Percentiles rank a stretch among this genome's conserved stretches.
phyloP scores from a whole-genome alignment of 1,140 invertebrate species.

The Battus philenor region DNA sequence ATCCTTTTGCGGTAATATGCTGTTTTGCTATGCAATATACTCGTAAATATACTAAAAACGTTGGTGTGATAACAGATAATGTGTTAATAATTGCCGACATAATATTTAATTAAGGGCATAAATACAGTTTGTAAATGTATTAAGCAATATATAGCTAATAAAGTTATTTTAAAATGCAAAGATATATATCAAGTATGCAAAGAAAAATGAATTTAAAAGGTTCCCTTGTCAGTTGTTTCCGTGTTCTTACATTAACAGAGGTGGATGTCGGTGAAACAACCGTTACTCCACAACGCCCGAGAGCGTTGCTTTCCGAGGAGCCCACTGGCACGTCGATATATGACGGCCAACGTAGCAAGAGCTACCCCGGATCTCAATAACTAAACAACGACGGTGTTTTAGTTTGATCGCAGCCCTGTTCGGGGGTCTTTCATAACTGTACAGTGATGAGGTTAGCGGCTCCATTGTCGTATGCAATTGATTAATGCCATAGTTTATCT shows the following conservation, averaged over 20 bases:
- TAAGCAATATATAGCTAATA: too few relatives aligned
- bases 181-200: too few relatives aligned
- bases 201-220: too few relatives aligned
- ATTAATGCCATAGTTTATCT: slow-evolving; percentile 72
- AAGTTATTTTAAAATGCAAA: too few relatives aligned
- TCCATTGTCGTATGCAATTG: slow-evolving; percentile 62
- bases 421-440: slow-evolving; percentile 34
- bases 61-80: too few relatives aligned
- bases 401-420: slow-evolving; percentile 6
- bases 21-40: too few relatives aligned
- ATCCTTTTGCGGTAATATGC: too few relatives aligned
- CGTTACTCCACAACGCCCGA: slow-evolving; percentile 42
- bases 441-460: slow-evolving; percentile 51
- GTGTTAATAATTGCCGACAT: too few relatives aligned
- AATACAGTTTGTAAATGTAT: too few relatives aligned
- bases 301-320: slow-evolving; percentile 45
- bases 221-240: too few relatives aligned
- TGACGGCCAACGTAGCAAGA: slow-evolving; percentile 31
- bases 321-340: slow-evolving; percentile 41
- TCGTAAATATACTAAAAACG: too few relatives aligned
- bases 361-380: slow-evolving; percentile 19
- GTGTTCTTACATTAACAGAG: slow-evolving; percentile 20
- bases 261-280: slow-evolving; percentile 47
- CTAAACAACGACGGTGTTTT: background rate
- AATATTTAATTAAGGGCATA: too few relatives aligned